Conservation (phyloP, 1,140 invertebrate species). For the Saccostrea glomerata region DNA sequence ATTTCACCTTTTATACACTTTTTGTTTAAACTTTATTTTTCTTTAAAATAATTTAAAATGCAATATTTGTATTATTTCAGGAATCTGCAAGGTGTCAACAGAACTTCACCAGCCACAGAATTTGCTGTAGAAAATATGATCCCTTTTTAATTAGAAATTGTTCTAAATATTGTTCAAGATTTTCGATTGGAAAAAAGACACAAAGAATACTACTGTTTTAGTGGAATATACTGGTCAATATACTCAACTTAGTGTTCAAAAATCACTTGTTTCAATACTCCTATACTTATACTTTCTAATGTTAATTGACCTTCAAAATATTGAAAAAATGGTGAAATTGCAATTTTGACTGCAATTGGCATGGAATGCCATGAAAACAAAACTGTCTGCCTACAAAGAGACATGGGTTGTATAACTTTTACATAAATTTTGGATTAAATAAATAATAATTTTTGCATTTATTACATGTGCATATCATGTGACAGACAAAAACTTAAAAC, state of each 20-base stretch:
- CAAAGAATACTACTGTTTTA: not conserved
- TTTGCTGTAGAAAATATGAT: not conserved
- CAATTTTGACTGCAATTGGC: not conserved
- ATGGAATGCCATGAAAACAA: not conserved
- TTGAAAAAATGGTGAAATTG: not conserved
- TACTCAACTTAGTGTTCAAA: not conserved
- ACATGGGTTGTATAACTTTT: not conserved
- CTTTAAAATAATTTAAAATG: not conserved
- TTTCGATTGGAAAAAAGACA: not conserved
- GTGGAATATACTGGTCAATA: no score
- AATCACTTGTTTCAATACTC: slow-evolving; percentile 12
- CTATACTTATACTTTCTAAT: not conserved
- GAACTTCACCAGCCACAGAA: not conserved
- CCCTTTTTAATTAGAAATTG: not conserved
- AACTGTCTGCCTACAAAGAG: not conserved
- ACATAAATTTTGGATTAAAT: not conserved
- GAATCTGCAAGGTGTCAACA: slow-evolving; percentile 24
- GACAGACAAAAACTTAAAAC: not conserved
- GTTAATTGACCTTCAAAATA: not conserved
- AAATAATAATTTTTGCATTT: slow-evolving; percentile 1
- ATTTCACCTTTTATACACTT: no score
- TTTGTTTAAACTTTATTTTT: no score
- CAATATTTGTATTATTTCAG: not conserved
- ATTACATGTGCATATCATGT: not conserved
- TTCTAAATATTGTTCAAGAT: not conserved